Evolutionary conservation across 2,113 vertebrate species (phyloP).

Genomic region (Callipepla californica): DNA sequence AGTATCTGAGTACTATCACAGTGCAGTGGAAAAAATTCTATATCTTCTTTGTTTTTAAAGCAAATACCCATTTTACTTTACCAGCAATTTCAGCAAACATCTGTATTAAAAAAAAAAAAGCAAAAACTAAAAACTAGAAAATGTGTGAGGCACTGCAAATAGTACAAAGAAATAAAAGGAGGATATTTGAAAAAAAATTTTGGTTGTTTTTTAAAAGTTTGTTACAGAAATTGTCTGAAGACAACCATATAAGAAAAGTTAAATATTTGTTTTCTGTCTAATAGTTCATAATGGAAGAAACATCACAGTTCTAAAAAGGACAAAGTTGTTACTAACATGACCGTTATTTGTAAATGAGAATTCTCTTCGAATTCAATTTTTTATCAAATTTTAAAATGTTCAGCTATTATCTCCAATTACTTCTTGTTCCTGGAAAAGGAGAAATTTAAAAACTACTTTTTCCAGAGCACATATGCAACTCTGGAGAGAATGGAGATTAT

Average conservation of each 20-base stretch:
- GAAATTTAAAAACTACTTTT: neutral
- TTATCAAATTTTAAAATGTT: neutral
- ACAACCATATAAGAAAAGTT: neutral
- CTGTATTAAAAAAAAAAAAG: neutral
- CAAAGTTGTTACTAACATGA: neutral
- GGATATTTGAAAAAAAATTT: neutral
- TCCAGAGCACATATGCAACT: neutral
- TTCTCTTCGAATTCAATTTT: neutral
- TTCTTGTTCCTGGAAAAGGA: neutral
- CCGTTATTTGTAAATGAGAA: neutral
- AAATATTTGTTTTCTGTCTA: neutral
- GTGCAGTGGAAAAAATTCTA: neutral
- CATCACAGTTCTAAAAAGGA: neutral
- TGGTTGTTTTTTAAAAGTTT: neutral
- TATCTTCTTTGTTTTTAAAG: neutral
- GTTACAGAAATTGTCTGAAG: neutral
- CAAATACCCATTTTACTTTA: neutral
- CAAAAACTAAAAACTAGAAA: neutral
- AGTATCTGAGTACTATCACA: neutral
- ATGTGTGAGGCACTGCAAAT: neutral
- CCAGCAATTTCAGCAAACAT: neutral
- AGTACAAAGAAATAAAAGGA: neutral
- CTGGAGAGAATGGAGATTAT: neutral
- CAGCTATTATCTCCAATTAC: neutral
- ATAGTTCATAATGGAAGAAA: neutral